Percentiles rank a stretch among this genome's conserved stretches.
Conservation (phyloP, 2,888 invertebrate species). For the Tholera decimalis region DNA sequence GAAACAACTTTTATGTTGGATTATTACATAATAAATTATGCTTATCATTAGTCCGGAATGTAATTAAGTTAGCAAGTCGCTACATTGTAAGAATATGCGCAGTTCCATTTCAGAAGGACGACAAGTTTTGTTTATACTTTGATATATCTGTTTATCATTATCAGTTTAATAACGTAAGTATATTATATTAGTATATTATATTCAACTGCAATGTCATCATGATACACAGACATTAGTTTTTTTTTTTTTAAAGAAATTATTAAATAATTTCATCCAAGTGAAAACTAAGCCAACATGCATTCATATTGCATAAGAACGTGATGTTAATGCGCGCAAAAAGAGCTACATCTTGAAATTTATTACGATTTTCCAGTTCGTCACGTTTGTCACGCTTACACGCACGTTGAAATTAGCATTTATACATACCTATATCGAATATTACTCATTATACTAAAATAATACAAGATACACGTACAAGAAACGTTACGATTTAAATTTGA, state of each 20-base stretch:
- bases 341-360: slow-evolving; percentile 46
- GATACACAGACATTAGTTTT: not conserved
- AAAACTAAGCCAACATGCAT: slow-evolving; percentile 17
- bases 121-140: slow-evolving; percentile 13
- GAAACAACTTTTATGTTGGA: slow-evolving; percentile 26
- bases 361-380: slow-evolving; percentile 43
- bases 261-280: slow-evolving; percentile 5
- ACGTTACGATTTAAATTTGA: slow-evolving; percentile 82
- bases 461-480: slow-evolving; percentile 62
- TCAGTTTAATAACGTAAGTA: not conserved
- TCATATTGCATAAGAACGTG: slow-evolving; percentile 56
- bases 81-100: slow-evolving; percentile 31
- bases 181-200: slow-evolving; percentile 1
- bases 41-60: slow-evolving; percentile 11
- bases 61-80: slow-evolving; percentile 12
- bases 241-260: not conserved
- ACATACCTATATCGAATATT: slow-evolving; percentile 28
- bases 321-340: slow-evolving; percentile 29
- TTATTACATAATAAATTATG: slow-evolving; percentile 34
- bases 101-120: slow-evolving; percentile 18
- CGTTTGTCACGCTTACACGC: slow-evolving; percentile 49
- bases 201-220: slow-evolving; percentile 7
- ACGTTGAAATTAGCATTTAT: slow-evolving; percentile 45
- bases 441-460: slow-evolving; percentile 52
- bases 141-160: slow-evolving; percentile 12